A percentile compares a stretch with the other conserved stretches of the same genome.
These are phyloP conservation scores for Argynnis bischoffii DNA, from an alignment of 2,888 invertebrate genomes.

Conservation along the genomic window DNA sequence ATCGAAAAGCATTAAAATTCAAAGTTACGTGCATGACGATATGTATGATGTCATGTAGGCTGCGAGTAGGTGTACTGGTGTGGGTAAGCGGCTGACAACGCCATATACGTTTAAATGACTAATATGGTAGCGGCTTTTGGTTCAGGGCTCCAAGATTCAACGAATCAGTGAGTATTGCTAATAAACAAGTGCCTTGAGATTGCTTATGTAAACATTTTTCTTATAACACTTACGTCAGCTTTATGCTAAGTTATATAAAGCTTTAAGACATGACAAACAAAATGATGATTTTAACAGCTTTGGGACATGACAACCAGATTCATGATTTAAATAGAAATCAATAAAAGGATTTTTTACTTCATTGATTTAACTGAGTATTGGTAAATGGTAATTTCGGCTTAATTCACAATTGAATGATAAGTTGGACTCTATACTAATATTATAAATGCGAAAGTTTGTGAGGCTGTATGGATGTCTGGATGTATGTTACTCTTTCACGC, in stretches of 20 bases:
- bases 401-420: too few relatives aligned
- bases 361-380: too few relatives aligned
- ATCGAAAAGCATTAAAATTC: constrained; percentile 68
- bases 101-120: constrained; percentile 75
- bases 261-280: neutral
- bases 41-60: constrained; percentile 69
- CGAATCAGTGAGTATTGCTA: constrained; percentile 38
- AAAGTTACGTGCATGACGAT: constrained; percentile 50
- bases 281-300: neutral
- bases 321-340: too few relatives aligned
- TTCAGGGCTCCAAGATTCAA: constrained; percentile 53
- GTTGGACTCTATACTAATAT: too few relatives aligned
- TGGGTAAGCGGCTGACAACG: constrained; percentile 53
- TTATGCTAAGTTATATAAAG: neutral
- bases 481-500: too few relatives aligned
- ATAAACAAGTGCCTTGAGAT: constrained; percentile 39
- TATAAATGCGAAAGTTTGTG: too few relatives aligned
- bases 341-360: too few relatives aligned
- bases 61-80: constrained; percentile 62
- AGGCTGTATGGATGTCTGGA: too few relatives aligned
- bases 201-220: constrained; percentile 24
- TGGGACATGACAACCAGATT: neutral
- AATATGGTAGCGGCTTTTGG: constrained; percentile 62
- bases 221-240: constrained; percentile 18
- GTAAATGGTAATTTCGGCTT: too few relatives aligned